Evolutionary conservation across 2,888 invertebrate species (phyloP), one percentile per base, ranked within the genome.

Genomic region (Dasypolia templi): DNA sequence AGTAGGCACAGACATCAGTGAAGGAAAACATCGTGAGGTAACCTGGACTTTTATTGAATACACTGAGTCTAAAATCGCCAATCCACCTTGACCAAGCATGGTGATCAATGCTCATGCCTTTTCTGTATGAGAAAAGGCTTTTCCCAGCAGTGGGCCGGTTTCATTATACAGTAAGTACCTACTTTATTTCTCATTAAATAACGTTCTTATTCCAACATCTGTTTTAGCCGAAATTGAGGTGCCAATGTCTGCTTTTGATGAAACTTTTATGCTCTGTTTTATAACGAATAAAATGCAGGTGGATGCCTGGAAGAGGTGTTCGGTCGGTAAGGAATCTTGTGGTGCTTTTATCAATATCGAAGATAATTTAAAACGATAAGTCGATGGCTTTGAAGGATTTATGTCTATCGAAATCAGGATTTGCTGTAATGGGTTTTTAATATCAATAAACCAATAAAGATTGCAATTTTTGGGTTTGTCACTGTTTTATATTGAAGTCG

Each of bases 251-350:
- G 75, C 72, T 82, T 79, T 85, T 89, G 88, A 89, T 88, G 87
- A 88, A 87, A 86, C 79, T 89, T 89, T 88, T 87, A 88, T 85
- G 77, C 56, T 73, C 70, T 69, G 82, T 83, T 87, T 86, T 84
- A 87, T 87, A 79, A 82, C 75, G 70, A 76, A 78, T 87, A 81
- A 87, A 87, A 82, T 82, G 77, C 70, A 82, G 75, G 74, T 74
- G 79, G 71, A 82, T 78, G 72, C 68, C 46, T 35, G 51, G 44
- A 53, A 14, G 69, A 72, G 59, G 69, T 67, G 74, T 65, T 66
- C 77, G 58, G 9, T 66, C 58, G 70, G 59, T 22, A 35, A n/a
- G 39, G 66, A 74, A 74, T 74, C 74, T 79, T 59, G 75, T 53
- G 79, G 78, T 78, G 71, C 75, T 82, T 85, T 64, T 74, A 83